These are phyloP conservation scores for Phrynocephalus vlangalii DNA, from an alignment of 2,797 vertebrate genomes.

Conservation along the genomic window DNA sequence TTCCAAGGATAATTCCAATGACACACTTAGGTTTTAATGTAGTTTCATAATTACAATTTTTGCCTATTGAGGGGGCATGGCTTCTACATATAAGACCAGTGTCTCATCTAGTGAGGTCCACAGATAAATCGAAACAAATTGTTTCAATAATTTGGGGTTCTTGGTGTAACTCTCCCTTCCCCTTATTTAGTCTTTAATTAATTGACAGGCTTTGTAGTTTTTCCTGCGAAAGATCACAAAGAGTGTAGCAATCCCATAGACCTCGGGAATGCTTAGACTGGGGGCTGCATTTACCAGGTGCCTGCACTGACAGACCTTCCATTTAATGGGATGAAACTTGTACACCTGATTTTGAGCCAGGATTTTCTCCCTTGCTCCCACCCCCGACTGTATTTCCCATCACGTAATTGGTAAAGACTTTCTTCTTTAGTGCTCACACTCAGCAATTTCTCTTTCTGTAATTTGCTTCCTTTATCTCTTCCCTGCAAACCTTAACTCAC, in stretches of 20 bases:
- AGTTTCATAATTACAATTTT: no score
- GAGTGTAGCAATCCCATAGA: background rate
- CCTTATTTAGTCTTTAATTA: constrained; percentile 15
- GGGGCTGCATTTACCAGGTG: constrained; percentile 8
- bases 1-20: no score
- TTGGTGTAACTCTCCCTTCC: constrained; percentile 4
- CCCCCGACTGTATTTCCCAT: constrained; percentile 29
- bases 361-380: constrained; percentile 5
- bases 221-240: constrained; percentile 16
- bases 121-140: constrained; percentile 34
- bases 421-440: constrained; percentile 27
- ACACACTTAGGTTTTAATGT: background rate
- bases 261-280: background rate
- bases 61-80: no score
- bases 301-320: constrained; percentile 9
- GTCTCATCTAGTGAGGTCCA: accelerated
- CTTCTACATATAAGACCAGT: no score
- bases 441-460: constrained; percentile 59
- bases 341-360: background rate
- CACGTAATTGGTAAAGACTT: constrained; percentile 55
- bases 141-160: background rate
- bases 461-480: constrained; percentile 54
- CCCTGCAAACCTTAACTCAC: constrained; percentile 39
- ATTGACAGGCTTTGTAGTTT: background rate
- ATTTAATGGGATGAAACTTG: constrained; percentile 37